These are phyloP conservation scores for Tamandua tetradactyla DNA, from an alignment of 2,797 vertebrate genomes.

Conservation along the genomic window DNA sequence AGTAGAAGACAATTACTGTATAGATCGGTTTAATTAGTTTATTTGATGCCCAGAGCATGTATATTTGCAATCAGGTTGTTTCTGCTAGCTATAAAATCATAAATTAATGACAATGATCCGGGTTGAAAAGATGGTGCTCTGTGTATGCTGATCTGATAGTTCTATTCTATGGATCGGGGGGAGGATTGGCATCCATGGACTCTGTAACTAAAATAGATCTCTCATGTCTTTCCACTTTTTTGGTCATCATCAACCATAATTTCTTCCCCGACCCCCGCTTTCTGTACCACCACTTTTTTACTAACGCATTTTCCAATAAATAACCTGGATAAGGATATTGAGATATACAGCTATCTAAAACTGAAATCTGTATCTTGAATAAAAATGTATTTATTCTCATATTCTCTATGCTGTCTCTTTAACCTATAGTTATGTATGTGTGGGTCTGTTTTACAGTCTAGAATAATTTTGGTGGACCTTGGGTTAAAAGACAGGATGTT, in stretches of 20 bases:
- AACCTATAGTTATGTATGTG: background rate
- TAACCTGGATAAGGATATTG: background rate
- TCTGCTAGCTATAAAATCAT: slow-evolving; percentile 82
- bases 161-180: slow-evolving; percentile 30
- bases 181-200: background rate
- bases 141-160: slow-evolving; percentile 34
- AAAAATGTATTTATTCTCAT: slow-evolving; percentile 25
- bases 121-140: slow-evolving; percentile 43
- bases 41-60: slow-evolving; percentile 83
- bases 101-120: slow-evolving; percentile 74
- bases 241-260: background rate
- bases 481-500: background rate
- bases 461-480: background rate
- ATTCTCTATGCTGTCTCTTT: background rate
- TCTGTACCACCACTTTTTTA: background rate
- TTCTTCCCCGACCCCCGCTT: background rate
- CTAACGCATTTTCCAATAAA: slow-evolving; percentile 23
- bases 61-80: slow-evolving; percentile 83
- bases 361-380: background rate
- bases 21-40: slow-evolving; percentile 81
- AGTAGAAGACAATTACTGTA: slow-evolving; percentile 73
- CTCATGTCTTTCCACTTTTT: background rate
- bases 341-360: background rate
- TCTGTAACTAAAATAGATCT: background rate
- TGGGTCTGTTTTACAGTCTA: too few species aligned